A percentile compares a stretch with the other conserved stretches of the same genome.
Evolutionary conservation across 2,888 invertebrate species (phyloP).

Genomic region (Hybos culiciformis): DNA sequence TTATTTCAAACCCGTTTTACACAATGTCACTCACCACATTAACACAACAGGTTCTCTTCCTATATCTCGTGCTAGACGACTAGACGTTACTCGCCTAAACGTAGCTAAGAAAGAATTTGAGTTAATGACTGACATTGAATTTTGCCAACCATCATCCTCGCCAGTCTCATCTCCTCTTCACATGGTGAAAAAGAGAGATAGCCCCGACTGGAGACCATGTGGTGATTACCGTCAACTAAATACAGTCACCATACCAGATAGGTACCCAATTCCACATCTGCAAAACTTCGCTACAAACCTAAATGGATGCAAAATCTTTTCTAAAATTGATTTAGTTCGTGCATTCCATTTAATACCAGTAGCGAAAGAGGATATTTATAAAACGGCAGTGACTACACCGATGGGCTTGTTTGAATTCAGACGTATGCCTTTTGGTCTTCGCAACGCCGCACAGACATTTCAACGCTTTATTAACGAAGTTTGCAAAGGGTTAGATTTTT

Average conservation of each 20-base stretch:
- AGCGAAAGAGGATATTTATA: conserved; percentile 1
- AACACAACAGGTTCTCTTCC: not conserved
- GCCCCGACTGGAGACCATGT: conserved; percentile 6
- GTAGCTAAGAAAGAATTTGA: conserved; percentile 6
- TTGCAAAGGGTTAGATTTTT: not conserved
- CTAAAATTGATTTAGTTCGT: not conserved
- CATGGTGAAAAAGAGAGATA: conserved; percentile 1
- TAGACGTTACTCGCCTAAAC: not conserved
- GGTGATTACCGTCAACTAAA: conserved; percentile 6
- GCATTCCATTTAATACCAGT: conserved; percentile 7
- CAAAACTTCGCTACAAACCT: not conserved
- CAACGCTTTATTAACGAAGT: not conserved
- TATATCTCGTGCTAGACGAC: not conserved
- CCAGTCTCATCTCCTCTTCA: conserved; percentile 2
- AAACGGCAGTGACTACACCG: conserved; percentile 20
- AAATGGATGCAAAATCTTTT: conserved; percentile 1
- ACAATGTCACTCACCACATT: not conserved
- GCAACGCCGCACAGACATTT: not conserved
- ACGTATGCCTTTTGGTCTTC: not conserved
- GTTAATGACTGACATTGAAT: conserved; percentile 2
- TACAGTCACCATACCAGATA: conserved; percentile 3
- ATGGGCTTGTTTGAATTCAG: conserved; percentile 24
- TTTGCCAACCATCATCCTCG: conserved; percentile 7
- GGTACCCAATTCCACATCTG: conserved; percentile 6
- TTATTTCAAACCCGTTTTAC: not conserved